Base-by-base conservation (phyloP, 2,888 invertebrate species). In the Hirtodrosophila trivittata region DNA sequence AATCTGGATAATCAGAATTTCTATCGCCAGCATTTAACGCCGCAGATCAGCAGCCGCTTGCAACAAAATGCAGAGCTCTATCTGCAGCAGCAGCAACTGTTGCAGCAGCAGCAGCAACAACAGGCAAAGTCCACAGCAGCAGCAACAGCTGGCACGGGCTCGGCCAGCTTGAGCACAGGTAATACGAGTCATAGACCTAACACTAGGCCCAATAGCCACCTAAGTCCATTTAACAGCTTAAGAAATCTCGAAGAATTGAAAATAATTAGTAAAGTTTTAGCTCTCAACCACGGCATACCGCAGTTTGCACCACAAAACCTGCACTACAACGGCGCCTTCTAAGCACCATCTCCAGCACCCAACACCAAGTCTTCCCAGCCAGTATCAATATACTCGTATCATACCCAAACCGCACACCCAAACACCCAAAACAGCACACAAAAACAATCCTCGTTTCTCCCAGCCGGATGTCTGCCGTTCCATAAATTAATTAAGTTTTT, bases 251-350 rank as follows among this genome's bases (percentile, higher is more conserved):
- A 95, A 88, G 96, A 96, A 90, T 91, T 96, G 46, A 95, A 95
- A 88, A 95, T 96, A 81, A 95, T 96, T 28, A 94, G 95, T 39
- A 96, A 96, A 91, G 95, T 96, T 60, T 91, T 96, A 80, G 95
- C 96, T 6, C 91, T 96, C 52, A 95, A 96, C 89, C 95, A 95
- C 82, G 94, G 94, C 42, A 92, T 94, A n/a, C 88, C 86, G 73
- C 85, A 89, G 67, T 90, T 88, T 72, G 86, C 93, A 75, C 84
- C 82, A 81, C 89, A 89, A 84, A 87, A 88, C 66, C 82, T 86
- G 74, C 88, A 82, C 75, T 89, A 69, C 84, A 82, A 86, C 76
- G 87, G 77, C 66, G 66, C 82, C 60, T 89, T 89, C 75, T 89
- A 78, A 80, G 77, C 78, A 58, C 66, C 67, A 69, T 49, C 68